These are phyloP conservation scores for Rapana venosa DNA, from an alignment of 2,888 invertebrate species.

Conservation along the genomic window DNA sequence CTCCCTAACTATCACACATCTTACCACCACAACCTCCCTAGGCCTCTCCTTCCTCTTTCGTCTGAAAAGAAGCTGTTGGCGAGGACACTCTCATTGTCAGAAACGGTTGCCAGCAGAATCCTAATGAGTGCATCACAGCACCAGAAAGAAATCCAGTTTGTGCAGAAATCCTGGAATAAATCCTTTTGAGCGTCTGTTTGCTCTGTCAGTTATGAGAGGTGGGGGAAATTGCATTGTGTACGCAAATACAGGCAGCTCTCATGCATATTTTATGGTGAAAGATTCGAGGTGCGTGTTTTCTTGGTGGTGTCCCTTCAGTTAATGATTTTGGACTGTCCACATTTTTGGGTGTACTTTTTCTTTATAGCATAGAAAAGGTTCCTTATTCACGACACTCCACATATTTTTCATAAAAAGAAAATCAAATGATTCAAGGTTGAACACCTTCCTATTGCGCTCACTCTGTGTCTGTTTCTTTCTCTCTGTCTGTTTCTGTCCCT, in stretches of 20 bases:
- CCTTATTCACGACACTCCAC: too few relatives aligned
- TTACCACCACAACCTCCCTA: too few relatives aligned
- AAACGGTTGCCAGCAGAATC: constrained; percentile 2
- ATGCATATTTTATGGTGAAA: neutral
- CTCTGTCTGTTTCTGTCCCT: too few relatives aligned
- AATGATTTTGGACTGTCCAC: neutral
- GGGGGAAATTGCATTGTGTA: constrained; percentile 8
- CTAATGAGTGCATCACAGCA: constrained; percentile 10
- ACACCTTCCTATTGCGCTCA: too few relatives aligned
- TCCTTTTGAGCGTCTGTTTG: constrained; percentile 1
- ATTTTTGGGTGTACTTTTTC: neutral
- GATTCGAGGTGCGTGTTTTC: neutral
- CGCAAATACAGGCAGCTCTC: constrained; percentile 1
- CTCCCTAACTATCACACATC: too few relatives aligned
- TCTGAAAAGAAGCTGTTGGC: neutral
- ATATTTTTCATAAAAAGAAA: too few relatives aligned
- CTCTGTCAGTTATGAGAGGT: neutral
- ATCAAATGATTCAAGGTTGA: too few relatives aligned
- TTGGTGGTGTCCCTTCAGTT: neutral
- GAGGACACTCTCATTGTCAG: constrained; percentile 12
- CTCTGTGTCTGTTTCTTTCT: too few relatives aligned
- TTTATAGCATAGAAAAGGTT: too few relatives aligned
- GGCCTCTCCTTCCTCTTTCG: neutral
- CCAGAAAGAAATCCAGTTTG: constrained; percentile 9
- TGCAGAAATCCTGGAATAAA: neutral